These are phyloP conservation scores for Morpho deidamia DNA, from an alignment of 2,888 invertebrate genomes.

Conservation along the genomic window DNA sequence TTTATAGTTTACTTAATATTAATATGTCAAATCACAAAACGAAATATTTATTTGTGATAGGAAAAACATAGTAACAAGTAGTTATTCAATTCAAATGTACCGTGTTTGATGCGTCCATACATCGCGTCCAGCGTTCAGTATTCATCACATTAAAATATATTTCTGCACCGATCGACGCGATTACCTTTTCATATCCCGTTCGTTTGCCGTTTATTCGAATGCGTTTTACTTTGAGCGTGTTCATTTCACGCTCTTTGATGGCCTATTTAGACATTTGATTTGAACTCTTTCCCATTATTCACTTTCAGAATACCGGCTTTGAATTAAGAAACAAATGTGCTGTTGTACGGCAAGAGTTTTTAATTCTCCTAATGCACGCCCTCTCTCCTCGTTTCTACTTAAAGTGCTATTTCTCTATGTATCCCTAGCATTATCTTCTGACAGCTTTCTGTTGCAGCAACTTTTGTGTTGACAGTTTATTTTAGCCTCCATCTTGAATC, in stretches of 20 bases:
- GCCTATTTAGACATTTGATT: slow-evolving; percentile 65
- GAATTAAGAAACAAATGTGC: slow-evolving; percentile 62
- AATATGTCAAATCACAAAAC: no score
- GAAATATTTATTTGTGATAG: background rate
- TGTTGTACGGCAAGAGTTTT: slow-evolving; percentile 58
- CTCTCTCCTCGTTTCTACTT: slow-evolving; percentile 56
- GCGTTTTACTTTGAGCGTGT: slow-evolving; percentile 56
- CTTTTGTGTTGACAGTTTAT: slow-evolving; percentile 63
- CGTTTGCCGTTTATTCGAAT: slow-evolving; percentile 53
- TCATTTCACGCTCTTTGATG: slow-evolving; percentile 60
- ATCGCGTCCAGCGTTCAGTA: slow-evolving; percentile 7
- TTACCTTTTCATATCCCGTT: slow-evolving; percentile 47
- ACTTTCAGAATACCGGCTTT: slow-evolving; percentile 44
- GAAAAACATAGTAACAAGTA: background rate
- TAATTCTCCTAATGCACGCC: slow-evolving; percentile 75
- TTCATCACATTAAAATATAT: slow-evolving; percentile 46
- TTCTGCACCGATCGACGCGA: slow-evolving; percentile 55
- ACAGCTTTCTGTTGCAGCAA: slow-evolving; percentile 55
- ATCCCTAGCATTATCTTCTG: slow-evolving; percentile 44
- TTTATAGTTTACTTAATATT: no score
- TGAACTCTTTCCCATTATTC: slow-evolving; percentile 54
- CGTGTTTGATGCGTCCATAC: slow-evolving; percentile 11
- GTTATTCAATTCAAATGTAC: background rate
- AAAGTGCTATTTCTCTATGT: slow-evolving; percentile 60
- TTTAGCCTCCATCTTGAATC: slow-evolving; percentile 53